Evolutionary conservation across 2,888 invertebrate genomes (phyloP).

Genomic region (Anticlea derivata): DNA sequence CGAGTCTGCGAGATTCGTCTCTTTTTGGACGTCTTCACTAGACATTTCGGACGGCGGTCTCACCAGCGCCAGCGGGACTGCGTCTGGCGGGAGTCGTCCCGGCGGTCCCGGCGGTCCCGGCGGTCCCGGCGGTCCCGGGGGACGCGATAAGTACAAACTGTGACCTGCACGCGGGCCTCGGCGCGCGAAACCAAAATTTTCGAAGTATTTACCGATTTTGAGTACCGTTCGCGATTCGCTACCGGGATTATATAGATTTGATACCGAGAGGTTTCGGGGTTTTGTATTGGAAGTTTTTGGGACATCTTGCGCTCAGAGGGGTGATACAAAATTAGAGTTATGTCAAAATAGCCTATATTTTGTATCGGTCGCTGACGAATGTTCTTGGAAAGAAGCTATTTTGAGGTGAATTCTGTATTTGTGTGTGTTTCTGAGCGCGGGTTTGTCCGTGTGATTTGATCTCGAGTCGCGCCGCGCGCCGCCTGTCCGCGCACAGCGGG

Average conservation of each 20-base stretch:
- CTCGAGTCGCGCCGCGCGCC: slow-evolving; percentile 22
- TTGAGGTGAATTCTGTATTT: neutral
- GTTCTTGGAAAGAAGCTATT: neutral
- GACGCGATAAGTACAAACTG: slow-evolving; percentile 32
- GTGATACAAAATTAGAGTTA: neutral
- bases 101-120: neutral
- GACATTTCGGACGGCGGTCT: neutral
- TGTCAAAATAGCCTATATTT: neutral
- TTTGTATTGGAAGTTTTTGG: slow-evolving; percentile 23
- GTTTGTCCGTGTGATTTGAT: slow-evolving; percentile 14
- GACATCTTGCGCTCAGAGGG: slow-evolving; percentile 9
- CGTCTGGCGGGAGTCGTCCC: too few species aligned
- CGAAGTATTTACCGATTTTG: slow-evolving; percentile 38
- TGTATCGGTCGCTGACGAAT: too few species aligned
- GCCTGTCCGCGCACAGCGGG: neutral
- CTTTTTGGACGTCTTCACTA: neutral
- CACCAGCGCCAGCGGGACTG: too few species aligned
- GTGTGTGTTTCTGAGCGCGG: slow-evolving; percentile 1
- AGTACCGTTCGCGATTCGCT: slow-evolving; percentile 31
- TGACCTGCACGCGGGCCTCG: slow-evolving; percentile 17
- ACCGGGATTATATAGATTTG: slow-evolving; percentile 31
- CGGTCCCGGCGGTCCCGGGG: neutral
- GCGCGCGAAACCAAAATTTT: slow-evolving; percentile 27
- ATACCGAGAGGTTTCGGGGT: slow-evolving; percentile 25
- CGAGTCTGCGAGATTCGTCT: neutral